Conservation (phyloP, 2,888 invertebrate species). For the Latrodectus elegans region DNA sequence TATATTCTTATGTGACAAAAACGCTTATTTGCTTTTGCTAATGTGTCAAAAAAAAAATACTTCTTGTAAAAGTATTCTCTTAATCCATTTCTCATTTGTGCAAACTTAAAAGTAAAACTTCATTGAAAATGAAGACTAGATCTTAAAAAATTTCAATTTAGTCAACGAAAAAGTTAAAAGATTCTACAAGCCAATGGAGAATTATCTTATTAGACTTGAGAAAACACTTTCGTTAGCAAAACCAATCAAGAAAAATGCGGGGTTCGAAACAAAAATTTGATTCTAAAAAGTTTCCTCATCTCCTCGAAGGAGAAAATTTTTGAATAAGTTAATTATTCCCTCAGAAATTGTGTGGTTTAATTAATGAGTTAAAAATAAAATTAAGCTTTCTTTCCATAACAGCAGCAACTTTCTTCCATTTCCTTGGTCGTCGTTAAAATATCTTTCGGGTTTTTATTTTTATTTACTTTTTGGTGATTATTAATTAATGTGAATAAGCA, state of each 20-base stretch:
- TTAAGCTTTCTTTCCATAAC: constrained; percentile 30
- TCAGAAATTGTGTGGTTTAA: constrained; percentile 15
- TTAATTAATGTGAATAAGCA: neutral
- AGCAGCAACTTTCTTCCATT: constrained; percentile 40
- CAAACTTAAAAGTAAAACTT: neutral
- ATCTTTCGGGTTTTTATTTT: neutral
- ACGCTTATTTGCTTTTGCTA: no score
- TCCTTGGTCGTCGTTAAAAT: neutral
- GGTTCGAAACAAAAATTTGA: neutral
- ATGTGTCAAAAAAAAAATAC: no score
- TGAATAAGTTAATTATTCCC: constrained; percentile 58
- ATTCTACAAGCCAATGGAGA: neutral
- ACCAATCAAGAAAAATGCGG: constrained; percentile 8
- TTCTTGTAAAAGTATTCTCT: no score
- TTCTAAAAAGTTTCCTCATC: constrained; percentile 25
- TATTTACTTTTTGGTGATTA: neutral
- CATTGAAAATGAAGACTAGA: neutral
- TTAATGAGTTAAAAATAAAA: constrained; percentile 58
- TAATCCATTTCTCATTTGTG: neutral
- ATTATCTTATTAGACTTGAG: constrained; percentile 1
- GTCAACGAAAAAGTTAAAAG: neutral
- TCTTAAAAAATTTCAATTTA: neutral
- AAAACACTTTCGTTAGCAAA: constrained; percentile 13
- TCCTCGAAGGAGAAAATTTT: constrained; percentile 17
- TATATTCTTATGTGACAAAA: no score